Evolutionary conservation across 2,888 invertebrate genomes (phyloP), one percentile per base, ranked within the genome.

Genomic region (Ectobius pallidus): DNA sequence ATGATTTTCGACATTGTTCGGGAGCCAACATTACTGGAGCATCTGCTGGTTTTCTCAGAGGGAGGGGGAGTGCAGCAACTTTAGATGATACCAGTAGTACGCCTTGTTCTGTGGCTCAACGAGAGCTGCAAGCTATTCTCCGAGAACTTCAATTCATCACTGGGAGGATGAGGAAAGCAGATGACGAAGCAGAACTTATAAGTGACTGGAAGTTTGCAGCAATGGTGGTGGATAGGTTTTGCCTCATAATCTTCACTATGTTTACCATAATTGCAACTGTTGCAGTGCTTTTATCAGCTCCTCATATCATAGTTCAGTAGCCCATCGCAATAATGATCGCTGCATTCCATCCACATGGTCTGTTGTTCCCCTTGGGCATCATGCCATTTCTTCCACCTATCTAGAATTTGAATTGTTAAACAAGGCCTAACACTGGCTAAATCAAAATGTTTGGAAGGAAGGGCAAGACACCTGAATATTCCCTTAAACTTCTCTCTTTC

Each of bases 181-280:
- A 98, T 81, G 95, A 96, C 80, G 95, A 96, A 81, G 92, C 93
- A 73, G 96, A 97, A 82, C 88, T 95, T 78, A 95, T 95, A 80
- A 95, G 93, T 85, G 97, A 98, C 84, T 97, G 97, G 97, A 97
- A 96, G 84, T 98, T 97, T 83, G 97, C 97, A 73, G 97, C 97
- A 77, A 96, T 97, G 95, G 97, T 97, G 82, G 96, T 98, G 82
- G 97, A 98, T 87, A 92, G 95, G 88, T 90, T 97, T 86, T 97
- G 97, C 86, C 89, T 98, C 85, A 94, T 95, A 86, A 92, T 96
- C 83, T 98, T 97, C 88, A 95, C 95, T 76, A 86, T 95, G 84
- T 96, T 96, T 87, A 96, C 96, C 81, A 90, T 96, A 84, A 91
- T 95, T 83, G 95, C 96, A 80, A 96, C 96, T 79, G 92, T 95